These are phyloP conservation scores for Trematocara unimaculatum DNA, from an alignment of 2,113 vertebrate species.

Conservation along the genomic window DNA sequence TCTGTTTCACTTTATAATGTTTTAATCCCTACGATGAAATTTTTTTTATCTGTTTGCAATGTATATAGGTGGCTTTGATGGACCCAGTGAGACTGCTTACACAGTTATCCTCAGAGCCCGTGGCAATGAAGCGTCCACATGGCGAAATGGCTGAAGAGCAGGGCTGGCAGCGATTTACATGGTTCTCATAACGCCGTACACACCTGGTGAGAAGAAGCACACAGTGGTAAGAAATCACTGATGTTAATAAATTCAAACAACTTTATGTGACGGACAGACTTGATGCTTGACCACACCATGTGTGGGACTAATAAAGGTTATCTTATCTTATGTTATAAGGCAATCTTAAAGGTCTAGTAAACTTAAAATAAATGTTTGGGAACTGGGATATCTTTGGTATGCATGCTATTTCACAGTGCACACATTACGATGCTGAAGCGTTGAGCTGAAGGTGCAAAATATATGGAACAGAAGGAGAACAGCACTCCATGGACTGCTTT, in stretches of 20 bases:
- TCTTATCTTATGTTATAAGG: background rate
- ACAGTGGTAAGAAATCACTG: background rate
- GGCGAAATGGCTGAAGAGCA: slow-evolving; percentile 82
- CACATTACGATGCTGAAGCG: background rate
- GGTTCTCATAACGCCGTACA: slow-evolving; percentile 81
- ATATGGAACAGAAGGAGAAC: background rate
- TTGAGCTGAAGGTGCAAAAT: background rate
- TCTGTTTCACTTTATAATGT: background rate
- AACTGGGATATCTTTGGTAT: background rate
- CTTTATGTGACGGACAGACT: background rate
- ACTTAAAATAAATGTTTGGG: background rate
- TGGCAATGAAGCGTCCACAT: slow-evolving; percentile 79
- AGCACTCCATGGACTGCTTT: background rate
- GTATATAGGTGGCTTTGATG: background rate
- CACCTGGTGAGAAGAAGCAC: slow-evolving; percentile 65
- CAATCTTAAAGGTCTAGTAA: background rate
- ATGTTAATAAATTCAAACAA: background rate
- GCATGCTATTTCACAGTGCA: background rate
- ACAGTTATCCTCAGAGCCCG: slow-evolving; percentile 84
- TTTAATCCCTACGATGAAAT: background rate
- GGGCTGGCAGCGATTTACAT: slow-evolving; percentile 68
- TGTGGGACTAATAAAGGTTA: too few species aligned
- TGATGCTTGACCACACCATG: background rate
- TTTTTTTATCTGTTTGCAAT: background rate
- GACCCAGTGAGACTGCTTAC: slow-evolving; percentile 59